Percentiles rank a stretch among this genome's conserved stretches.
These are phyloP conservation scores for Anas platyrhynchos DNA, from an alignment of 2,113 vertebrate species.

Conservation along the genomic window DNA sequence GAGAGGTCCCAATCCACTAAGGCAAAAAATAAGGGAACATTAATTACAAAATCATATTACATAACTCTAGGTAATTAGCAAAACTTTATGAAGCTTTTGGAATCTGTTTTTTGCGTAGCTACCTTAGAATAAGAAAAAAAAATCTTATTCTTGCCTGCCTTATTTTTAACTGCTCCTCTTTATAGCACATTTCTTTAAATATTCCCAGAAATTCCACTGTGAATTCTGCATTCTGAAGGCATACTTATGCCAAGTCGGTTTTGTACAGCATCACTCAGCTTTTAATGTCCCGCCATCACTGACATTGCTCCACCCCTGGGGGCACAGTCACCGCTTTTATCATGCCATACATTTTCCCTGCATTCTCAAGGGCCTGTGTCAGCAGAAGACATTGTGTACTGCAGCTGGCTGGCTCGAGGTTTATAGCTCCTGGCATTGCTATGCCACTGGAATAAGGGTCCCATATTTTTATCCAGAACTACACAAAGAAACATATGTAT, in stretches of 20 bases:
- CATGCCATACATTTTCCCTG: not conserved
- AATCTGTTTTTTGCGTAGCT: not conserved
- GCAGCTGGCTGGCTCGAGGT: not conserved
- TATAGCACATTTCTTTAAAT: not conserved
- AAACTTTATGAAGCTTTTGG: not conserved
- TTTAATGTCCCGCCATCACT: not conserved
- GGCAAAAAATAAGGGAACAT: not conserved
- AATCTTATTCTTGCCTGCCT: not conserved
- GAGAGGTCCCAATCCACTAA: not conserved
- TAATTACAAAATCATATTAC: not conserved
- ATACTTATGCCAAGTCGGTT: not conserved
- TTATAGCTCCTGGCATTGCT: not conserved
- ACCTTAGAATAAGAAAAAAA: not conserved
- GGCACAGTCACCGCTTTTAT: not conserved
- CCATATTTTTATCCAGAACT: not conserved
- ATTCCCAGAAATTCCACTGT: not conserved
- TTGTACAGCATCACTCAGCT: not conserved
- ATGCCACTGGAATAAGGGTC: not conserved
- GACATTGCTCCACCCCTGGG: not conserved
- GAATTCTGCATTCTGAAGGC: not conserved
- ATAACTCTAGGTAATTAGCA: not conserved
- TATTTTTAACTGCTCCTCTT: not conserved
- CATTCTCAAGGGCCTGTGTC: not conserved
- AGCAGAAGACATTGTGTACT: not conserved
- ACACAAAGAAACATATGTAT: not conserved